These are phyloP conservation scores for Premnoplex brunnescens DNA, from an alignment of 2,797 vertebrate genomes.

Conservation along the genomic window DNA sequence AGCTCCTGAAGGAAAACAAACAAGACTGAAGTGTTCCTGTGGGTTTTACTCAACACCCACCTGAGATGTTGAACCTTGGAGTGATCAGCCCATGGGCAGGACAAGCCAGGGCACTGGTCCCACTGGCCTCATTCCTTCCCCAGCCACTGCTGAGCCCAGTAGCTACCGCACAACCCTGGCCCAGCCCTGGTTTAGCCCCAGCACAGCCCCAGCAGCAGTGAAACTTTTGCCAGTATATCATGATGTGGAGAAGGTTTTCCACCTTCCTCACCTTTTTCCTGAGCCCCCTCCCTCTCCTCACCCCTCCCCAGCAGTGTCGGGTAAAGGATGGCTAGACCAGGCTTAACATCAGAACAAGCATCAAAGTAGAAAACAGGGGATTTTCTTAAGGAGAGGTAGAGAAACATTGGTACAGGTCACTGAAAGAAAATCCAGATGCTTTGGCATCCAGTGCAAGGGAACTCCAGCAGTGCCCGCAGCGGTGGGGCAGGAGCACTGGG, in stretches of 20 bases:
- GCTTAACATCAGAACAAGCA: neutral
- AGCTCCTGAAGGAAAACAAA: neutral
- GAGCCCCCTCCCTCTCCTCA: neutral
- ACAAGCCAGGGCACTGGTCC: too few relatives aligned
- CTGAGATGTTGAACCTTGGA: rapidly evolving
- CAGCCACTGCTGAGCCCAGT: neutral
- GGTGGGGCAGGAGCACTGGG: neutral
- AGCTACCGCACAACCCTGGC: neutral
- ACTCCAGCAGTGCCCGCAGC: rapidly evolving
- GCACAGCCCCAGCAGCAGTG: neutral
- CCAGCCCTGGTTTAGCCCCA: neutral
- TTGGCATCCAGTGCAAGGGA: neutral
- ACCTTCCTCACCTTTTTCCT: neutral
- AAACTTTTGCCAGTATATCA: rapidly evolving
- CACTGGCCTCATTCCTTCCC: rapidly evolving
- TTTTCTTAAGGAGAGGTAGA: neutral
- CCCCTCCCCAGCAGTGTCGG: rapidly evolving
- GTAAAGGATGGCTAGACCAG: neutral
- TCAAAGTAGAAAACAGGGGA: rapidly evolving
- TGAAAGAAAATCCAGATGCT: neutral
- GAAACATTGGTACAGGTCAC: rapidly evolving
- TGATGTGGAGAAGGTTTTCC: neutral
- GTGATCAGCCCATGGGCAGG: rapidly evolving
- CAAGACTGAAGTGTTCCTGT: rapidly evolving
- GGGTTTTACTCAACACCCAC: neutral